phyloP scores from a whole-genome alignment of 2,888 invertebrate genomes.

The Drosophila leonis region DNA sequence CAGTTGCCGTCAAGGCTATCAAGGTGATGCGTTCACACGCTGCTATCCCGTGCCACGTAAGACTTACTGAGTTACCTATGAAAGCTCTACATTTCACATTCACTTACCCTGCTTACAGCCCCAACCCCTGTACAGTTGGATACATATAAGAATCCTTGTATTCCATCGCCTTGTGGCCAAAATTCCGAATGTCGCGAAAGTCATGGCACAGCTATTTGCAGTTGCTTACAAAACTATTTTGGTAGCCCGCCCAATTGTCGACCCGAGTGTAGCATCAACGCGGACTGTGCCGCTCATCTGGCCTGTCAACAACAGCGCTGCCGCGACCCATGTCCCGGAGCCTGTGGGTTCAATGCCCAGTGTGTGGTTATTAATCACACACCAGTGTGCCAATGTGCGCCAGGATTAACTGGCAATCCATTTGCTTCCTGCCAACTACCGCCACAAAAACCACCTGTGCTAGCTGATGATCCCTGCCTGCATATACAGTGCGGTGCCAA shows the following conservation, averaged over 20 bases:
- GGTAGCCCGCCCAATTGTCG: constrained; percentile 90
- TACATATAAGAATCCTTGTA: constrained; percentile 88
- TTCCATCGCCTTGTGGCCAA: constrained; percentile 91
- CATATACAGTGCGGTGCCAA: constrained; percentile 91
- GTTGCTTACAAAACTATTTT: constrained; percentile 88
- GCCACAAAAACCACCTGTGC: constrained; percentile 73
- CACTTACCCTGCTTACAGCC: constrained; percentile 38
- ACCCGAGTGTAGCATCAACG: constrained; percentile 90
- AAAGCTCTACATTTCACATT: neutral
- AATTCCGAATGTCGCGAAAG: constrained; percentile 89
- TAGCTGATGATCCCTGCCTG: constrained; percentile 88
- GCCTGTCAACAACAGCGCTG: constrained; percentile 91
- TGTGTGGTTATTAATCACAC: constrained; percentile 89
- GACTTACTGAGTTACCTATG: constrained; percentile 28
- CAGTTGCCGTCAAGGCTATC: constrained; percentile 89
- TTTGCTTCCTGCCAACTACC: constrained; percentile 88
- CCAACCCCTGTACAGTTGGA: constrained; percentile 66
- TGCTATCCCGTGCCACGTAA: constrained; percentile 86
- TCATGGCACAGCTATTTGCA: constrained; percentile 88
- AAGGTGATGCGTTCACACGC: constrained; percentile 91
- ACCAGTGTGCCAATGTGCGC: constrained; percentile 89
- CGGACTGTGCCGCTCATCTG: constrained; percentile 89
- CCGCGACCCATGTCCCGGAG: constrained; percentile 90
- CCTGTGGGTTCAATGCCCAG: constrained; percentile 89
- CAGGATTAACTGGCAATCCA: constrained; percentile 88